Evolutionary conservation across 2,797 vertebrate species (phyloP).

Genomic region (Acridotheres tristis): DNA sequence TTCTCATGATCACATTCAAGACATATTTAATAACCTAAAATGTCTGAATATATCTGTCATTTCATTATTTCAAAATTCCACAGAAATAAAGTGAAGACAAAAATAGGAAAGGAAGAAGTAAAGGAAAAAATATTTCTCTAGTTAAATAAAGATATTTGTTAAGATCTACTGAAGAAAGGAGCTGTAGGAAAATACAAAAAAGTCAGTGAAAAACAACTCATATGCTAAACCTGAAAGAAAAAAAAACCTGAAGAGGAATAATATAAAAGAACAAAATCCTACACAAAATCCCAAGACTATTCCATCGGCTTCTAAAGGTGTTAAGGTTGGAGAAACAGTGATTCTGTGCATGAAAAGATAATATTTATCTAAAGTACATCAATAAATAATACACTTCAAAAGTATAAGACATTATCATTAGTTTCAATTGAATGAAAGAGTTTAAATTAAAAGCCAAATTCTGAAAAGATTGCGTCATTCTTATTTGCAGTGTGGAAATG

Average conservation of each 20-base stretch:
- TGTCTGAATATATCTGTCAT: neutral
- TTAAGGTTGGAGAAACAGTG: neutral
- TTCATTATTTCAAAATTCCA: neutral
- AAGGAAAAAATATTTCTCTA: neutral
- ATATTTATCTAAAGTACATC: neutral
- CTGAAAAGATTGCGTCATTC: neutral
- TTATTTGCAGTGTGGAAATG: accelerated
- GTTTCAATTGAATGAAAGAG: neutral
- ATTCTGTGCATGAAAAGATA: neutral
- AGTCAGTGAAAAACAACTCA: accelerated
- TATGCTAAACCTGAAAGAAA: accelerated
- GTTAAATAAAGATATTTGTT: neutral
- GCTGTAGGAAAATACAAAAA: neutral
- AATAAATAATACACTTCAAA: neutral
- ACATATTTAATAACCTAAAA: neutral
- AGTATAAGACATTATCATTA: neutral
- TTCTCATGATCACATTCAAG: neutral
- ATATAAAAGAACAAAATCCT: neutral
- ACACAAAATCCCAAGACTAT: neutral
- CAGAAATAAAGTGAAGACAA: neutral
- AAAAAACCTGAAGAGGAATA: neutral
- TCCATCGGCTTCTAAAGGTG: neutral
- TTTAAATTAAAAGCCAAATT: neutral
- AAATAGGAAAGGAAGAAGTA: neutral
- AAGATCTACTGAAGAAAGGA: neutral